phyloP scores from a whole-genome alignment of 2,888 invertebrate genomes.

The Blastobasis adustella region DNA sequence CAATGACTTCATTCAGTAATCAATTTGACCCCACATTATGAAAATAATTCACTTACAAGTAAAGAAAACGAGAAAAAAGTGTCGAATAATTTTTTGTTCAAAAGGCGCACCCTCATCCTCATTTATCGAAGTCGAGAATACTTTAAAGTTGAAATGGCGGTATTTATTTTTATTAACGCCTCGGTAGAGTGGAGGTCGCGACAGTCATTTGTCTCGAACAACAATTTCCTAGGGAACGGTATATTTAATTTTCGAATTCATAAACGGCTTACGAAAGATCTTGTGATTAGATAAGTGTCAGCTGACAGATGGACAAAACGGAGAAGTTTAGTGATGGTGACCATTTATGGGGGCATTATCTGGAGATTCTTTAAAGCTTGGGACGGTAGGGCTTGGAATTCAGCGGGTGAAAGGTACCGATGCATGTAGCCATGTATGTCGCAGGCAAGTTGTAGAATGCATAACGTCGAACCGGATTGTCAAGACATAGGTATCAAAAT shows the following conservation, averaged over 20 bases:
- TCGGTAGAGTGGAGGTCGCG: constrained; percentile 13
- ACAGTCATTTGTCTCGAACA: constrained; percentile 26
- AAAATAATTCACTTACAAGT: neutral
- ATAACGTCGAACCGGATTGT: too few species aligned
- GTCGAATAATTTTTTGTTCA: neutral
- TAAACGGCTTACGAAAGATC: constrained; percentile 33
- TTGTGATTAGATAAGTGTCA: constrained; percentile 43
- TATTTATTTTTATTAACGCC: neutral
- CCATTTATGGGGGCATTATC: too few species aligned
- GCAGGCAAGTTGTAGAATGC: too few species aligned
- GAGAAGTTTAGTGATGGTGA: constrained; percentile 21
- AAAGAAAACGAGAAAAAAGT: neutral
- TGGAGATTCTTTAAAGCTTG: too few species aligned
- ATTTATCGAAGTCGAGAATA: constrained; percentile 17
- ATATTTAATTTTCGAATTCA: constrained; percentile 37
- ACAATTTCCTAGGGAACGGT: constrained; percentile 15
- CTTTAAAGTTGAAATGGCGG: neutral
- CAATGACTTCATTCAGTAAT: too few species aligned
- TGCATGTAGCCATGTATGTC: too few species aligned
- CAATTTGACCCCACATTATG: too few species aligned
- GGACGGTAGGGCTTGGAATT: too few species aligned
- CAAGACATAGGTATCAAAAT: too few species aligned
- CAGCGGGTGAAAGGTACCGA: too few species aligned
- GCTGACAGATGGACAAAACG: constrained; percentile 39
- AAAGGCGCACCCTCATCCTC: constrained; percentile 10